phyloP scores from a whole-genome alignment of 2,797 vertebrate genomes.

The Trachurus trachurus region DNA sequence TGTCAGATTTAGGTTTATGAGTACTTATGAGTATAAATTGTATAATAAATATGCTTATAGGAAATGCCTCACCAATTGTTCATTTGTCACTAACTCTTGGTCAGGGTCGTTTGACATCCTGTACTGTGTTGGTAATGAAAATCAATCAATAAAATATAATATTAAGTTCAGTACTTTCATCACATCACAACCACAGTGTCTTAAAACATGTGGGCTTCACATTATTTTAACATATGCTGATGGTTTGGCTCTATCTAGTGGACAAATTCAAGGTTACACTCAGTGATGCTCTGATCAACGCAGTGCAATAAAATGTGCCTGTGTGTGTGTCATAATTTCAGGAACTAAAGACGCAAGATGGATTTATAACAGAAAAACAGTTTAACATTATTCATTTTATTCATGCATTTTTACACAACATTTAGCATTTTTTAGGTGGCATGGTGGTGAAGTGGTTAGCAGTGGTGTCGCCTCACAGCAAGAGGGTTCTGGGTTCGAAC shows the following conservation, averaged over 20 bases:
- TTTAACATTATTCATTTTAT: background rate
- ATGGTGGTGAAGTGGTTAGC: too few species aligned
- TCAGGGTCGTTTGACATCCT: background rate
- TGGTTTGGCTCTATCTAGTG: conserved; percentile 39
- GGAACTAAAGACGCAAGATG: background rate
- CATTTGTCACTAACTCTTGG: background rate
- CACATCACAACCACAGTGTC: background rate
- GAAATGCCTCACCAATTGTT: background rate
- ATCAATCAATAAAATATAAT: background rate
- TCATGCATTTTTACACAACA: background rate
- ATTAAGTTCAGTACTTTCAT: too few species aligned
- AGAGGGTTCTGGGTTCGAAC: too few species aligned
- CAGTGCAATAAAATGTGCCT: background rate
- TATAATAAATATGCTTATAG: background rate
- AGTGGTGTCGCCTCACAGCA: too few species aligned
- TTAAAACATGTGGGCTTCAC: background rate
- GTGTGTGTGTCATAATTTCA: background rate
- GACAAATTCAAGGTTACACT: background rate
- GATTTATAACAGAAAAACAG: too few species aligned
- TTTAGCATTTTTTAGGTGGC: background rate
- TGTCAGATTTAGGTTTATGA: background rate
- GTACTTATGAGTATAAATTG: background rate
- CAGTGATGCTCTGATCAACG: background rate
- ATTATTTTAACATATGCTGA: background rate
- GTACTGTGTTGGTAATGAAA: background rate